Base-by-base conservation (phyloP, 2,797 vertebrate genomes). In the Sitta carolinensis region DNA sequence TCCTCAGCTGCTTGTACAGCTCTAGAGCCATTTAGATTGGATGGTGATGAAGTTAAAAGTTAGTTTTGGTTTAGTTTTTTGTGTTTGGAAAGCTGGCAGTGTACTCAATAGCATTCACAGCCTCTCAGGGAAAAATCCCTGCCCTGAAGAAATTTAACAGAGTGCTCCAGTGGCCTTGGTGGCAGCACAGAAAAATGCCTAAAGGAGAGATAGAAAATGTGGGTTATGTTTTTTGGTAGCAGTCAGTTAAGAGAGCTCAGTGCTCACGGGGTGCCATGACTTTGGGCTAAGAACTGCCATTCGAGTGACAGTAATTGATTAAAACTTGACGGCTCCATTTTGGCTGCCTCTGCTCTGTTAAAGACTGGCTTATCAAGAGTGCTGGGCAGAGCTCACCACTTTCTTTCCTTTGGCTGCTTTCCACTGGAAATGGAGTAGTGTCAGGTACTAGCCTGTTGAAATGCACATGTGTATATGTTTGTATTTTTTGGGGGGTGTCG, bases 211-310 rank as follows among this genome's bases (percentile, higher is more conserved):
- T n/a, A 64, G 47, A 36, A 74, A 80, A 36, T 1, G 13, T 30
- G n/a, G 5, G 17, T 83, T 34, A 2, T 27, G 13, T 62, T 73
- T 87, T 18, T 76, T 13, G 29, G 32, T 55, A 51, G 15, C 54
- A 61, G 29, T 30, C 2, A 0, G 36, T 2, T 61, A 15, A 40
- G 34, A 48, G 50, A 69, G 27, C 34, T 30, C 27, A 14, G 47
- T 14, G n/a, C 29, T 83, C 1, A 1, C 5, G 14, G 26, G 18
- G 4, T 85, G 45, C 34, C 11, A 0, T 0, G 4, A 19, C 55
- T 86, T 73, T 0, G 0, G 50, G 68, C 36, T 50, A 7, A 80
- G 40, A 81, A 16, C 30, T 73, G 17, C 36, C 34, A 6, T 61
- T 66, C 42, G 32, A 21, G 18, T 54, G 68, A 21, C n/a, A 50